Conservation (phyloP, 2,113 vertebrate species). For the Psittacus erithacus region DNA sequence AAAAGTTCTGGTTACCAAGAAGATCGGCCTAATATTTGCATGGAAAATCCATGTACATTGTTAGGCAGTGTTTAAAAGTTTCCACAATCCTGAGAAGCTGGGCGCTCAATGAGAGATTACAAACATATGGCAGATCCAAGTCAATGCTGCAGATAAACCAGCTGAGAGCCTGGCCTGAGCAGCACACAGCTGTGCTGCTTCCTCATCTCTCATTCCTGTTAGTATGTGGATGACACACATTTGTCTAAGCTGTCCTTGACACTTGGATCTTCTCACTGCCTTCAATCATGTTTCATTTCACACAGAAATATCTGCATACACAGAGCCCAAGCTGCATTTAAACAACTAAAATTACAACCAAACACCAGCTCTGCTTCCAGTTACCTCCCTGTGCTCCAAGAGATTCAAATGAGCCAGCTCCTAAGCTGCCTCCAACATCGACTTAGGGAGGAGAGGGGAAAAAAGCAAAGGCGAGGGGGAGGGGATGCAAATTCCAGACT, state of each 20-base stretch:
- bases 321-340: neutral
- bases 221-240: neutral
- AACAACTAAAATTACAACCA: neutral
- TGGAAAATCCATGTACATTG: neutral
- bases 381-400: neutral
- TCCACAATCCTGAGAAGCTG: neutral
- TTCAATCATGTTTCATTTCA: neutral
- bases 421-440: neutral
- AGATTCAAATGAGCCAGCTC: neutral
- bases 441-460: neutral
- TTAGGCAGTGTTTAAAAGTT: neutral
- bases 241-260: neutral
- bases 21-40: neutral
- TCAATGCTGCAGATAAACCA: neutral
- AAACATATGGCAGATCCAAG: neutral
- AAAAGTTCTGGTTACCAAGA: neutral
- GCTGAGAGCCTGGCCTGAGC: slow-evolving; percentile 2
- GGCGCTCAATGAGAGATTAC: neutral
- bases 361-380: neutral
- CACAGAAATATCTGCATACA: neutral
- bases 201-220: neutral
- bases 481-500: neutral
- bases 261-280: neutral
- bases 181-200: neutral
- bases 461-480: neutral